Base-by-base conservation (phyloP, 1,140 invertebrate genomes). In the Forficula auricularia region DNA sequence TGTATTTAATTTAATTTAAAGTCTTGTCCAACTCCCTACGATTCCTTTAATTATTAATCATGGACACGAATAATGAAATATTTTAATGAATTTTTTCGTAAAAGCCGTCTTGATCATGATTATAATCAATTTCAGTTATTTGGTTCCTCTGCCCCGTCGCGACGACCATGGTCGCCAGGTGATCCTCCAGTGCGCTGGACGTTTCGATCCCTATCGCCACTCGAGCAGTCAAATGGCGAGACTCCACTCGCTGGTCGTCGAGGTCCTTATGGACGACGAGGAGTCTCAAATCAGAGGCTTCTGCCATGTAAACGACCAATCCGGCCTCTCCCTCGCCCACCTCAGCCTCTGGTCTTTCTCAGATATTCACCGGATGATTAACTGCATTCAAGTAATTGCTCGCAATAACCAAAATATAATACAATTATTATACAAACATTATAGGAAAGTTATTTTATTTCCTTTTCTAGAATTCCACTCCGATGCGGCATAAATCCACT, bases 401-500 rank as follows among this genome's bases (percentile, higher is more conserved):
- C 4, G n/a, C n/a, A n/a, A n/a, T n/a, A n/a, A n/a, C n/a, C n/a
- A 30, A 12, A 32, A 8, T 16, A 9, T 37, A 15, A 37, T 37
- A 14, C 9, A 14, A n/a, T 10, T 9, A 37, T 10, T 8, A n/a
- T 9, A 12, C 9, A 10, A 14, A 9, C 9, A 37, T 10, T 37
- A 9, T 18, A 15, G 9, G 14, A 12, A 18, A 33, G 31, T 16
- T 10, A 7, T 42, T 14, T 9, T 8, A 2, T 45, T 47, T 49
- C 51, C 55, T 47, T 54, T 64, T 66, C 10, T 63, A 83, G 77
- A 84, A 82, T 58, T 82, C 82, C 1, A 78, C 82, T n/a, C 85
- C 85, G 1, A 82, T 87, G 71, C 67, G 83, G 10, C 82, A 87
- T 56, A 88, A 88, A 55, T 66, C 79, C 48, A 80, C 84, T 1